Percentiles rank a stretch among this genome's conserved stretches.
These are phyloP conservation scores for Orchestes rusci DNA, from an alignment of 2,888 invertebrate genomes.

Conservation along the genomic window DNA sequence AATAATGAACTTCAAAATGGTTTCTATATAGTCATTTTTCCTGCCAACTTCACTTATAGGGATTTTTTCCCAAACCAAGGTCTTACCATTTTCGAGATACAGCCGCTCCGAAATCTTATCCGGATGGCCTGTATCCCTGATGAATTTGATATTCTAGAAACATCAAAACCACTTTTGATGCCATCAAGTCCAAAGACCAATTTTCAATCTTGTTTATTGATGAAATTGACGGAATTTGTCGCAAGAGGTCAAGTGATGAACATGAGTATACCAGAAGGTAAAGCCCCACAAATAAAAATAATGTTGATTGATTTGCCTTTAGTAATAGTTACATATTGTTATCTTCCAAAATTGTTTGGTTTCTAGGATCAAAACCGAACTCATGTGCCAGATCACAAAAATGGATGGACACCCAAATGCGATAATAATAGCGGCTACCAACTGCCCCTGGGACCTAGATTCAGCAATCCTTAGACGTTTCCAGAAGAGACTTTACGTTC, in stretches of 20 bases:
- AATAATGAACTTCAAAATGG: no score
- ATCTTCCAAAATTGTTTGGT: not conserved
- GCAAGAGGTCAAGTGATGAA: conserved; percentile 45
- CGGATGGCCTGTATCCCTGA: no score
- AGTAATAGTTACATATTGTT: not conserved
- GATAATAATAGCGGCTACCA: conserved; percentile 51
- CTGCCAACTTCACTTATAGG: no score
- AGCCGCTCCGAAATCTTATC: no score
- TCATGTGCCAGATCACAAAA: conserved; percentile 49
- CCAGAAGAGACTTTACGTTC: conserved; percentile 49
- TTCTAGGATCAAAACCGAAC: conserved; percentile 49
- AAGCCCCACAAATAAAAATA: not conserved
- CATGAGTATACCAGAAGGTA: conserved; percentile 47
- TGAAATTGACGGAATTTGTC: conserved; percentile 53
- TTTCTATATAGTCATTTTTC: no score
- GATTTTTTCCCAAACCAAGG: no score
- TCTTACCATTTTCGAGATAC: no score
- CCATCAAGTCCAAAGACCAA: conserved; percentile 32
- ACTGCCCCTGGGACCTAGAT: conserved; percentile 58
- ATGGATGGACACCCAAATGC: conserved; percentile 35
- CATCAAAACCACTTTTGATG: conserved; percentile 34
- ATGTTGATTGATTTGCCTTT: not conserved
- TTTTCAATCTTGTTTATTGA: conserved; percentile 51
- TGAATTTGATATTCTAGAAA: conserved; percentile 29
- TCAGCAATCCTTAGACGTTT: conserved; percentile 52